Conservation (phyloP, 1,140 invertebrate genomes). For the Oryzaephilus surinamensis region DNA sequence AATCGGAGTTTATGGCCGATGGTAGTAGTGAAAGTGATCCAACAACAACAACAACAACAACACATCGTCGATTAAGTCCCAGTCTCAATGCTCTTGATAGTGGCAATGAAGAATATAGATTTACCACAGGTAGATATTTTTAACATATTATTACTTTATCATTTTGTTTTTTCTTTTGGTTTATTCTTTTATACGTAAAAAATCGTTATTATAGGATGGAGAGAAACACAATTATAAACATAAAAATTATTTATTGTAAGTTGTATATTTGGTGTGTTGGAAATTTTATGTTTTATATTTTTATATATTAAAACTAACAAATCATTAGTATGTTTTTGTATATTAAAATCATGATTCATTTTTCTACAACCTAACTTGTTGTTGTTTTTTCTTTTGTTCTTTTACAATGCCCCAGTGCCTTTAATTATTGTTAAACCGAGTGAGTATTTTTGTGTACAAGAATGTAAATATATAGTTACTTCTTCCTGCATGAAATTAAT, state of each 20-base stretch:
- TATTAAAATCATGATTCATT: no score
- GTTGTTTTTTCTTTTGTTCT: constrained; percentile 15
- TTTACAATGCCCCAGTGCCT: constrained; percentile 38
- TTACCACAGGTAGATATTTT: constrained; percentile 40
- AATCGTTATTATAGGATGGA: constrained; percentile 18
- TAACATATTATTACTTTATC: background rate
- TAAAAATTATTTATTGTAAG: no score
- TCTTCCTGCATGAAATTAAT: background rate
- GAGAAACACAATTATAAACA: constrained; percentile 20
- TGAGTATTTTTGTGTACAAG: constrained; percentile 27
- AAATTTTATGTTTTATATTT: no score
- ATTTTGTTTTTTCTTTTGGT: background rate
- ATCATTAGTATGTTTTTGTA: no score
- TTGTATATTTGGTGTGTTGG: no score
- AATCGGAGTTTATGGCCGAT: constrained; percentile 60
- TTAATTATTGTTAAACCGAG: constrained; percentile 42
- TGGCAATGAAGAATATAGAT: constrained; percentile 50
- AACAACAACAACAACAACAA: constrained; percentile 46
- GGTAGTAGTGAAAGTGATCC: constrained; percentile 47
- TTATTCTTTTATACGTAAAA: constrained; percentile 1
- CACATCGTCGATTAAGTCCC: constrained; percentile 44
- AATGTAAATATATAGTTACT: constrained; percentile 2
- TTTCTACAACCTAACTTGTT: background rate
- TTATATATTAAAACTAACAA: no score
- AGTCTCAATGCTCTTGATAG: constrained; percentile 51